Evolutionary conservation across 2,888 invertebrate species (phyloP), one percentile per base, ranked within the genome.

Genomic region (Octodonta nipae): DNA sequence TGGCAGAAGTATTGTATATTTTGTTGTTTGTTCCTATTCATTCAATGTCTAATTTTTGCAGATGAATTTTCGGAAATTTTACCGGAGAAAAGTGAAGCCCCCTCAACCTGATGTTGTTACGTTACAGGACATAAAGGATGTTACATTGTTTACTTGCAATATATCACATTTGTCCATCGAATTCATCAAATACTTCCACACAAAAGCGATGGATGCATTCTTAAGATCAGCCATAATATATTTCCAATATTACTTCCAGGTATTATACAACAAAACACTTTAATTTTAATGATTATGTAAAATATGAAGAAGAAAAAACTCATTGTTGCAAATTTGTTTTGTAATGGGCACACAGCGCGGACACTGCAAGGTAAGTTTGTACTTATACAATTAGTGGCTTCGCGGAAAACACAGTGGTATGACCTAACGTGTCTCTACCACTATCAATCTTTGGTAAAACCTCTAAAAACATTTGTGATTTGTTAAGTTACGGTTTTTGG

Each of bases 171-270:
- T 73, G 45, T 68, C 68, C 36, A 56, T 65, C n/a, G 65, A 70
- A 51, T 68, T 77, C 45, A 68, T 78, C 41, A 64, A 66, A 38
- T 67, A 71, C 49, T 65, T 77, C 38, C 67, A 77, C 51, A 60
- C 62, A 16, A 64, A 67, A 28, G 64, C 70, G 14, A 68, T 71
- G 26, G 77, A 78, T 52, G 63, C 69, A 47, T 75, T 76, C 52
- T 57, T 78, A 35, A 63, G 75, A 40, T 68, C 73, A n/a, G 58
- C 74, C 32, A 68, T 75, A 33, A 52, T 78, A 30, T 77, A 71
- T 49, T 70, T 72, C 44, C 72, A 71, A 50, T 73, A 70, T 54
- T 76, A 70, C 54, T 60, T 73, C 43, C 71, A 73, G 62, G 74
- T 71, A 58, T 30, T n/a, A n/a, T n/a, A n/a, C n/a, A n/a, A n/a